These are phyloP conservation scores for Sipunculus nudus DNA, from an alignment of 2,888 invertebrate genomes.

Conservation along the genomic window DNA sequence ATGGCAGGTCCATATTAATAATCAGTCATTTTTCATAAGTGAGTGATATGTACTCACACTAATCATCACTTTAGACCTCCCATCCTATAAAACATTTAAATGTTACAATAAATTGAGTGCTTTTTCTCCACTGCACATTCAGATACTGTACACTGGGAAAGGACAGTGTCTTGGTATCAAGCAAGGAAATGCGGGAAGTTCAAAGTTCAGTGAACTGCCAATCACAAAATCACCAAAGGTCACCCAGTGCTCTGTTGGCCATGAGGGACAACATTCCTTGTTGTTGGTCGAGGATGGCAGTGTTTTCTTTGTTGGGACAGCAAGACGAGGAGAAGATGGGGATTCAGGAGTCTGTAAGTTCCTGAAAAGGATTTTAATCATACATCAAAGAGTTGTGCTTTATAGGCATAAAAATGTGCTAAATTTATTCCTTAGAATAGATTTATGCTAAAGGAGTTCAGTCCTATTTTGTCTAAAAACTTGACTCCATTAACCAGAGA, in stretches of 20 bases:
- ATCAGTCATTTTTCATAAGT: too few relatives aligned
- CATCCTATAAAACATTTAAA: too few relatives aligned
- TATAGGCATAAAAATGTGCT: background rate
- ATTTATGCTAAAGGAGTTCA: too few relatives aligned
- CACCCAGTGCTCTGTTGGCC: conserved; percentile 85
- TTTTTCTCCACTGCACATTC: too few relatives aligned
- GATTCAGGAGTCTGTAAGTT: conserved; percentile 74
- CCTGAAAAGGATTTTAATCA: too few relatives aligned
- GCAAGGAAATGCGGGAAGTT: conserved; percentile 61
- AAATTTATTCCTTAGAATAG: too few relatives aligned
- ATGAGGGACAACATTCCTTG: conserved; percentile 91
- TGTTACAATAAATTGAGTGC: too few relatives aligned
- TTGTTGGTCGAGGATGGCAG: conserved; percentile 92
- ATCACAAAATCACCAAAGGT: conserved; percentile 79
- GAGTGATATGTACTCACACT: too few relatives aligned
- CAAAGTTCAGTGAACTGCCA: conserved; percentile 69
- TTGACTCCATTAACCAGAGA: too few relatives aligned
- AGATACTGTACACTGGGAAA: conserved; percentile 88
- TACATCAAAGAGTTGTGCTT: background rate
- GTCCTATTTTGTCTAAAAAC: background rate
- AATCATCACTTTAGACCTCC: too few relatives aligned
- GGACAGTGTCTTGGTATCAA: conserved; percentile 87
- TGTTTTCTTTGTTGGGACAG: conserved; percentile 86
- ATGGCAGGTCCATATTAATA: too few relatives aligned
- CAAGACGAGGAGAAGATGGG: conserved; percentile 92